Evolutionary conservation across 1,140 invertebrate species (phyloP).

Genomic region (Macrocentrus cingulum): DNA sequence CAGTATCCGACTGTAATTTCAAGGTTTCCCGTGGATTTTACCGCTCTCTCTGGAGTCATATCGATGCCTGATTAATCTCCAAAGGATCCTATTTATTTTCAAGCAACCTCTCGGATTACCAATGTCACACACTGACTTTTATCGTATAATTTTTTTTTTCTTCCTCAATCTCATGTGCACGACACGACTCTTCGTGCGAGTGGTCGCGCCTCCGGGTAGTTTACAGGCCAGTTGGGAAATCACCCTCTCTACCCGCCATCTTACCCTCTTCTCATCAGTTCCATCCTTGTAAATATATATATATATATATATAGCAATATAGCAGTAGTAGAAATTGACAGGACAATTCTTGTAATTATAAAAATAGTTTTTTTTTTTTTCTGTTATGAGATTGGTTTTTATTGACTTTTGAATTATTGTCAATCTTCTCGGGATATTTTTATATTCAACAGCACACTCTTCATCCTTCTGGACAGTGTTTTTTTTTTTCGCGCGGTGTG

Average conservation of each 20-base stretch:
- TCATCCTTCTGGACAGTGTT: neutral
- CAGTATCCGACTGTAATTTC: too few relatives aligned
- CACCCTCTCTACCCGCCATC: conserved; percentile 40
- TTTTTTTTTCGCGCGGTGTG: neutral
- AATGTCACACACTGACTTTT: neutral
- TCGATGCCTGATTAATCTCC: conserved; percentile 3
- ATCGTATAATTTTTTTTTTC: neutral
- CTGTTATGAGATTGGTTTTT: conserved; percentile 31
- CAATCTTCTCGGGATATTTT: neutral
- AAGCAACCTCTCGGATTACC: conserved; percentile 2
- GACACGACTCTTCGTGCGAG: conserved; percentile 1
- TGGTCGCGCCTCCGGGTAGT: conserved; percentile 43
- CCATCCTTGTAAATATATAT: neutral
- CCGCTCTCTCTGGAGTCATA: neutral
- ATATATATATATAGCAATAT: conserved; percentile 3
- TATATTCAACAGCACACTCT: neutral
- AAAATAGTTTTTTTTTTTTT: conserved; percentile 45
- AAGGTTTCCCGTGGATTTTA: too few relatives aligned
- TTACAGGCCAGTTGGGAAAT: conserved; percentile 62
- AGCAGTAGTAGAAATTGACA: too few relatives aligned
- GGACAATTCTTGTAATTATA: conserved; percentile 43
- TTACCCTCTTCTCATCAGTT: conserved; percentile 11
- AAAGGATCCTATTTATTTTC: conserved; percentile 8
- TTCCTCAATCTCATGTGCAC: neutral
- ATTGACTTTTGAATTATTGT: conserved; percentile 13